A percentile compares a stretch with the other conserved stretches of the same genome.
Conservation (phyloP, 2,797 vertebrate species). For the Acanthurus tractus region DNA sequence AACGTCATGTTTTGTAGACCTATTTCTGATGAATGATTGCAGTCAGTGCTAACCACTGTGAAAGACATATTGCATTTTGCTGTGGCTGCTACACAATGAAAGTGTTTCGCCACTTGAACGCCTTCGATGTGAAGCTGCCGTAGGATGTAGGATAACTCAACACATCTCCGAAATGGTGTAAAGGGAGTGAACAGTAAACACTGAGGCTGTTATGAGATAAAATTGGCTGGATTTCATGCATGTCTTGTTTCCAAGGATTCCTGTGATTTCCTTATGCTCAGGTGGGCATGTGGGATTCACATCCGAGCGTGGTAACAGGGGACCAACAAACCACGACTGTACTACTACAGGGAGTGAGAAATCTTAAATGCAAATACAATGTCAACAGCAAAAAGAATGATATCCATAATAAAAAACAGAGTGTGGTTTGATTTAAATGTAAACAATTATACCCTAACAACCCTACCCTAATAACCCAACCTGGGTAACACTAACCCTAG, state of each 20-base stretch:
- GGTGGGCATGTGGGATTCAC: background rate
- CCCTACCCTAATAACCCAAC: too few species aligned
- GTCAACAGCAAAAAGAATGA: background rate
- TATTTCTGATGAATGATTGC: too few species aligned
- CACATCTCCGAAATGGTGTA: conserved; percentile 4
- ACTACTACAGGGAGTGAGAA: background rate
- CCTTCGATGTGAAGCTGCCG: background rate
- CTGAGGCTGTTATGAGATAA: background rate
- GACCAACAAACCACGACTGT: background rate
- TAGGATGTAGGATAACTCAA: background rate
- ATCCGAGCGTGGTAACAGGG: background rate
- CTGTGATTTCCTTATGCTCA: background rate
- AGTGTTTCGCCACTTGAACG: background rate
- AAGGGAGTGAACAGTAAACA: conserved; percentile 5
- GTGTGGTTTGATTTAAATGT: background rate
- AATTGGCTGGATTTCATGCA: background rate
- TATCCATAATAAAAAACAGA: background rate
- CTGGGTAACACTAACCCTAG: too few species aligned
- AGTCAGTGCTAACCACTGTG: too few species aligned
- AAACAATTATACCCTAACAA: background rate
- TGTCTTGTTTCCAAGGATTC: background rate
- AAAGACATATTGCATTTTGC: background rate
- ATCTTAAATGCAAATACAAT: background rate
- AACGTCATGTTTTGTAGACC: background rate
- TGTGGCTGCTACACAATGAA: background rate